A percentile compares a stretch with the other conserved stretches of the same genome.
These are phyloP conservation scores for Mus minutoides DNA, from an alignment of 2,797 vertebrate genomes.

Conservation along the genomic window DNA sequence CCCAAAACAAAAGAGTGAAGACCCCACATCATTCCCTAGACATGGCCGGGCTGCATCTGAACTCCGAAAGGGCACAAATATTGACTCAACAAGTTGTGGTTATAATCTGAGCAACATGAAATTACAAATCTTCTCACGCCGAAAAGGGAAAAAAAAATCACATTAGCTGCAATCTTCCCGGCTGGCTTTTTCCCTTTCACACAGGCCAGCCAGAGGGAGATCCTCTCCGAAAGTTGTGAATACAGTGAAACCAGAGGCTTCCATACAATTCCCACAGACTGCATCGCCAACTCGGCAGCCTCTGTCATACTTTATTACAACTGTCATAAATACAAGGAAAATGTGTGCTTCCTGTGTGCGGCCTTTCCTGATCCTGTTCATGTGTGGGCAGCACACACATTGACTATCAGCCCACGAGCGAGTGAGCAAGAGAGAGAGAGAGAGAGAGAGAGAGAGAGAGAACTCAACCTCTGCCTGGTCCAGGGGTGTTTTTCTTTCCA, in stretches of 20 bases:
- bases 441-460: background rate
- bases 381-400: background rate
- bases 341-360: background rate
- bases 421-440: background rate
- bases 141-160: slow-evolving; percentile 26
- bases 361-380: background rate
- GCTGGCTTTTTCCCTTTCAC: background rate
- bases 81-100: background rate
- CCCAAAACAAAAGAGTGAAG: background rate
- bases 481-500: slow-evolving; percentile 87
- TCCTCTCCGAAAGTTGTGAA: background rate
- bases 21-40: background rate
- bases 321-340: background rate
- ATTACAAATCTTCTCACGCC: background rate
- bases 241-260: background rate
- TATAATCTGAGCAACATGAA: slow-evolving; percentile 6
- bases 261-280: background rate
- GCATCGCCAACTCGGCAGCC: background rate
- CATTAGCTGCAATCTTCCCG: slow-evolving; percentile 6
- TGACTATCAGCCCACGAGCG: background rate
- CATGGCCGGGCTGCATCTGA: background rate
- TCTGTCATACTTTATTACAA: background rate
- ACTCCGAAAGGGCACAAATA: background rate
- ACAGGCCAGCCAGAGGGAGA: background rate
- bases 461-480: slow-evolving; percentile 84